Base-by-base conservation (phyloP, 2,797 vertebrate genomes). In the Rhabdomys pumilio region DNA sequence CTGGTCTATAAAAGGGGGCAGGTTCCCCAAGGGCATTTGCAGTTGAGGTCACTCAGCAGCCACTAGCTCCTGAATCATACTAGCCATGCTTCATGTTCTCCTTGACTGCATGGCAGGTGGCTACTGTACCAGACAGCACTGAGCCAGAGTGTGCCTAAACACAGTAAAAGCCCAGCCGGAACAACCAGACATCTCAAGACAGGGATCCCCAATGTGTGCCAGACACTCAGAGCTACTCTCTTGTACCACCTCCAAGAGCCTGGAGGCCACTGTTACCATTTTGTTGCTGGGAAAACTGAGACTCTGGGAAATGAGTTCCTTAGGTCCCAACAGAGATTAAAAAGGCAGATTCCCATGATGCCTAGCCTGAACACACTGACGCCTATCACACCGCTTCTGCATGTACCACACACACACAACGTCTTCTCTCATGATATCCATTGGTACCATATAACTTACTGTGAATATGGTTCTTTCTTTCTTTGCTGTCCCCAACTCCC, bases 241-340 rank as follows among this genome's bases (percentile, higher is more conserved):
- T n/a, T 24, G 3, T 24, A 63, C 24, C 81, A 53, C n/a, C 75
- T 76, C 12, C 65, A 87, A 84, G 55, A 92, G 55, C 53, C 65
- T 59, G 57, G 41, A 44, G 44, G 57, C 76, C 93, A n/a, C 0
- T 89, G 65, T 55, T 72, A 57, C 82, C 26, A 67, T 82, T 85
- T 59, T 79, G 34, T 17, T 90, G 41, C 41, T 34, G 8, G 41
- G 91, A 75, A 88, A 95, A 94, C 75, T 72, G 63, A 94, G 72
- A 81, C 31, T 88, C 85, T 76, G 59, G 91, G 91, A 95, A 93
- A 67, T 53, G n/a, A 77, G 53, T 29, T 5, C 9, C 14, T 63
- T 61, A 53, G 41, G 57, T 84, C 67, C 63, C 29, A 86, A 65
- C 34, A 34, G 14, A 9, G 1, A 80, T 44, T 86, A 13, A 90